Evolutionary conservation across 2,888 invertebrate genomes (phyloP), one percentile per base, ranked within the genome.

Genomic region (Mycalesis mineus): DNA sequence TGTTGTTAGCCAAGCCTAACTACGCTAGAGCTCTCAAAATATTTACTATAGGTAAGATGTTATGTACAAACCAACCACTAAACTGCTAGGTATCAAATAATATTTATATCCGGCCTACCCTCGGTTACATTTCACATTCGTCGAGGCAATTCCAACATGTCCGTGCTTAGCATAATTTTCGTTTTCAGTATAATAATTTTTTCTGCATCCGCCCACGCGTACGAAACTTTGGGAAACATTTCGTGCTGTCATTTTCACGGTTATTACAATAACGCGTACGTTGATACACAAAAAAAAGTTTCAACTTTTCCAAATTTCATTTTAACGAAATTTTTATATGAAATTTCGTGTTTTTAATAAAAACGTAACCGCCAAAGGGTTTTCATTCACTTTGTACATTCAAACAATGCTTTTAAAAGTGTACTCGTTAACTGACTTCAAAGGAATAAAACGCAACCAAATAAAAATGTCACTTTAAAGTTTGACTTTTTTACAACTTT

Each of bases 371-470:
- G 47, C n/a, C 44, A 47, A 55, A 47, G 47, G n/a, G 40, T 48
- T 47, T 11, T 29, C 22, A 42, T 31, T 48, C 54, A 15, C 53
- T 59, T 59, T 52, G 55, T 55, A 15, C 9, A 11, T 49, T 40
- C 33, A 45, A 59, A 55, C 44, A 51, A 55, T 51, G 51, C 47
- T 31, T 36, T 47, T 47, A 45, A 36, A 47, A 55, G 55, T 40
- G 47, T 55, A 42, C 51, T 52, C 55, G 51, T 51, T 55, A 59
- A 52, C 41, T 45, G 31, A 39, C 55, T 52, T 58, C 51, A 58
- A 58, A 58, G 47, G 58, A 55, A 45, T 55, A 37, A 50, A 28
- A 51, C 15, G 22, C 44, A 47, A 55, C 33, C 28, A 55, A 55
- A 40, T 39, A 28, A 11, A 49, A 39, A 39, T 49, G 37, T 28